Percentiles rank a stretch among this genome's conserved stretches.
Conservation (phyloP, 2,888 invertebrate species). For the Tricholauxania praeusta region DNA sequence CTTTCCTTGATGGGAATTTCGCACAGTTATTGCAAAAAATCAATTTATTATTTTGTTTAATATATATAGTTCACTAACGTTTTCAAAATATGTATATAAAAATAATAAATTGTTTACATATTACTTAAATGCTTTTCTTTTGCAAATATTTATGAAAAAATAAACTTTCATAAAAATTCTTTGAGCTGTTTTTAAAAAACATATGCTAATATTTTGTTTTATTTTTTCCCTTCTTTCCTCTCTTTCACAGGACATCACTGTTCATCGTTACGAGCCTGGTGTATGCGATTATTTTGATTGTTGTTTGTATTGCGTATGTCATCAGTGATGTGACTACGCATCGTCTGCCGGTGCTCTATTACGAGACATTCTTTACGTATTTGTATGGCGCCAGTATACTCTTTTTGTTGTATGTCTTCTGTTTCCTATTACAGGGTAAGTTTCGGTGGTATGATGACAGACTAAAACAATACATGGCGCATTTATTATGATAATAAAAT, state of each 20-base stretch:
- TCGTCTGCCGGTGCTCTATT: conserved; percentile 91
- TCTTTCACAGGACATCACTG: conserved; percentile 82
- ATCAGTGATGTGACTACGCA: conserved; percentile 95
- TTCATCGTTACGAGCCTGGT: conserved; percentile 97
- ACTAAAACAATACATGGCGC: background rate
- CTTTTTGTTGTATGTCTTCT: conserved; percentile 93
- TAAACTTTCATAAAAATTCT: background rate
- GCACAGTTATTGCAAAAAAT: too few relatives aligned
- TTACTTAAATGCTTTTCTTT: background rate
- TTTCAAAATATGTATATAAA: conserved; percentile 5
- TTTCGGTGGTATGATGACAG: conserved; percentile 38
- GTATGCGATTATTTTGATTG: conserved; percentile 93
- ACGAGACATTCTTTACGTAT: conserved; percentile 96
- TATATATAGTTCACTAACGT: background rate
- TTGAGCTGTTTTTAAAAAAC: background rate
- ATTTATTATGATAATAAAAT: background rate
- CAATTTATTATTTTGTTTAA: background rate
- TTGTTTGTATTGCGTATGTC: conserved; percentile 93
- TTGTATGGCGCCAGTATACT: conserved; percentile 93
- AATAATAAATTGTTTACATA: background rate
- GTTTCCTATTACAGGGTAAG: conserved; percentile 88
- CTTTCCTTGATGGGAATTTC: too few relatives aligned
- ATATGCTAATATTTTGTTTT: background rate
- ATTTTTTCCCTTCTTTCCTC: background rate
- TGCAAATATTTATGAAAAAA: background rate